Percentiles rank a stretch among this genome's conserved stretches.
Evolutionary conservation across 2,888 invertebrate genomes (phyloP).

Genomic region (Noctua comes): DNA sequence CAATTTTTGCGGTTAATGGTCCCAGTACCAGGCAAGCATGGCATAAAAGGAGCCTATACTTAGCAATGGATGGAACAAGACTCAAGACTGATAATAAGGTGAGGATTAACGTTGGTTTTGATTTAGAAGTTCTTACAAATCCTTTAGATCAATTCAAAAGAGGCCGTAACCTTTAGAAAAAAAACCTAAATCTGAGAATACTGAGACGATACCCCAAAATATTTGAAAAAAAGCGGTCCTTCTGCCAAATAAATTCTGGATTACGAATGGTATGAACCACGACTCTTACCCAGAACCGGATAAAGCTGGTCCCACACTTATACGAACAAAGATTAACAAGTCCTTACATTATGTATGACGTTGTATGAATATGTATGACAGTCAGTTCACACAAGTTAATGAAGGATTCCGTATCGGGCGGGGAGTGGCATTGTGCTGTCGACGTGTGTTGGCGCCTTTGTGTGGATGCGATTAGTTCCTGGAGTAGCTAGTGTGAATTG

Average conservation of each 20-base stretch:
- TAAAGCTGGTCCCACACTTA: constrained; percentile 50
- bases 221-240: too few relatives aligned
- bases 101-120: too few relatives aligned
- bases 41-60: background rate
- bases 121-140: background rate
- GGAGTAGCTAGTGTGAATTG: background rate
- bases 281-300: constrained; percentile 51
- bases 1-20: background rate
- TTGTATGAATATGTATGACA: constrained; percentile 58
- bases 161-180: background rate
- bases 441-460: constrained; percentile 41
- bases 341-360: constrained; percentile 56
- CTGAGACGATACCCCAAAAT: too few relatives aligned
- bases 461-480: constrained; percentile 42
- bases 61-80: background rate
- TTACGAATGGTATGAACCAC: background rate
- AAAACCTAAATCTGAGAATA: background rate
- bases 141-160: background rate
- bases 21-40: background rate
- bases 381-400: constrained; percentile 54
- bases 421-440: constrained; percentile 36
- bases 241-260: background rate
- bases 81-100: background rate
- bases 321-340: constrained; percentile 45
- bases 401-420: constrained; percentile 59